Base-by-base conservation (phyloP, 1,140 invertebrate species). In the Drosophila carrolli region DNA sequence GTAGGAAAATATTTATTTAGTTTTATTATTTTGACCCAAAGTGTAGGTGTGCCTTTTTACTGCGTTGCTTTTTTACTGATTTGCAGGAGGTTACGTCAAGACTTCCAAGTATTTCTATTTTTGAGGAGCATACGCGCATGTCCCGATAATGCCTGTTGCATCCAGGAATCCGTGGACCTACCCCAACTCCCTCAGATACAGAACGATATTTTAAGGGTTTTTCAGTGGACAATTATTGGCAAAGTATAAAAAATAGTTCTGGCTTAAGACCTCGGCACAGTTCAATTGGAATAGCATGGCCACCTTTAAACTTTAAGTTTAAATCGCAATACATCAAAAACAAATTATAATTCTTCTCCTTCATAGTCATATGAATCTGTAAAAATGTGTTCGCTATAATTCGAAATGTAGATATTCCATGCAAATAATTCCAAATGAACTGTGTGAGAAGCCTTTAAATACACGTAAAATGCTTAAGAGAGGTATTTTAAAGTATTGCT, bases 81-180 rank as follows among this genome's bases (percentile, higher is more conserved):
- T 43, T 14, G 27, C 16, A 3, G 23, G 11, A 14, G 29, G 13
- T 23, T 13, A 14, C 19, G 11, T 32, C 27, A 47, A 35, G 23
- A 29, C 16, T n/a, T 57, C 10, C 23, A 9, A 16, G 35, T 4
- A 13, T 44, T 44, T 13, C 8, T 16, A 29, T 23, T 61, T 7
- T 9, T 37, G 13, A n/a, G 11, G 2, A 8, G n/a, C 14, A 51
- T 35, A 0, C 8, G 40, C 65, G 65, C 65, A 68, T 46, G 65
- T 19, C 60, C n/a, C 8, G 13, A 14, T 66, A 67, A 8, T 19
- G 65, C 65, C 65, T 68, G 65, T 68, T 68, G 65, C 65, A 66
- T 27, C 13, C n/a, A 10, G 10, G 10, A 41, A n/a, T 32, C 16
- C 16, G 1, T 13, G 14, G 38, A 65, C 60, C 60, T 65, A 46